Base-by-base conservation (phyloP, 2,888 invertebrate genomes). In the Leptinotarsa haldemani region DNA sequence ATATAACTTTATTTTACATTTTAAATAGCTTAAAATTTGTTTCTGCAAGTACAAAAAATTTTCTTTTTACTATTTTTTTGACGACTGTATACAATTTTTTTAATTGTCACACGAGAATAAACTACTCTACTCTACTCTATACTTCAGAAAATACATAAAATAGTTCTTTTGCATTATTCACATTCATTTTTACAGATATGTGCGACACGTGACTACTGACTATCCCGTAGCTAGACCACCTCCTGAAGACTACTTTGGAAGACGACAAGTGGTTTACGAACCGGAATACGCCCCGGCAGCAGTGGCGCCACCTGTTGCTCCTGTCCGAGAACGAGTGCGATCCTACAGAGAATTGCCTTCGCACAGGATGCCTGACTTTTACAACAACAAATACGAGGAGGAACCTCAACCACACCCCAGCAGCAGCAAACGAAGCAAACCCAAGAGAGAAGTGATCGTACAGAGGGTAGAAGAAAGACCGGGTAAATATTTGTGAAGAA, bases 391-490 rank as follows among this genome's bases (percentile, higher is more conserved):
- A 80, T 86, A 87, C 74, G 90, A 91, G 81, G 90, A 90, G 67
- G 90, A 90, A 71, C 78, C 81, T 61, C 53, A 47, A n/a, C 78
- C 69, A 16, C 73, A 69, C 25, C 16, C 75, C 69, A 67, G 56
- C 48, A 53, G 76, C 65, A 50, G 70, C n/a, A 77, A 70, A 22
- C 61, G 69, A 52, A 74, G 80, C 25, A 82, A 83, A 74, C 82
- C 90, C 90, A 84, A 84, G 73, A 78, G 66, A 86, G 91, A 74
- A 90, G 94, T 94, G 2, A 94, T 94, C 78, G 94, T 95, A 0
- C 94, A 94, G 85, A 91, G 94, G 40, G 92, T 75, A n/a, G 83
- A 80, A 58, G 81, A 80, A 53, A 74, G 74, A n/a, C 73, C 75
- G 90, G 91, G 63, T 94, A 92, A 0, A 5, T 16, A 40, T n/a